A percentile compares a stretch with the other conserved stretches of the same genome.
Evolutionary conservation across 1,140 invertebrate genomes (phyloP).

Genomic region (Colletes latitarsis): DNA sequence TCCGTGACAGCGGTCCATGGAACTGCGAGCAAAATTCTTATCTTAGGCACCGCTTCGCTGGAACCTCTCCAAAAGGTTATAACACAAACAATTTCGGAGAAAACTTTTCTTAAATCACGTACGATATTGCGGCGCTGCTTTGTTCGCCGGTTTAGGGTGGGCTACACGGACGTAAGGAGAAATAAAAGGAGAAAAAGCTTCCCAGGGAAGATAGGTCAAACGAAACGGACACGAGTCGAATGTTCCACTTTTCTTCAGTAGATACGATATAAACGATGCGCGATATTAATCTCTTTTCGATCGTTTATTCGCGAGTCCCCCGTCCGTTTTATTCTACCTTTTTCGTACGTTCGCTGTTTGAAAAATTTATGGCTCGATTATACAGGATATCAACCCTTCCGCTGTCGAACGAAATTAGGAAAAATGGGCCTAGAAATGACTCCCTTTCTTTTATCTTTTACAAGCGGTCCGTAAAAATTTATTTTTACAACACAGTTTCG

Average conservation of each 20-base stretch:
- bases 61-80: slow-evolving; percentile 60
- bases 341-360: no score
- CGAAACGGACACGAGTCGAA: slow-evolving; percentile 31
- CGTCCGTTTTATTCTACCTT: no score
- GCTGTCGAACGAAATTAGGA: no score
- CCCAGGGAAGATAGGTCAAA: slow-evolving; percentile 34
- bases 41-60: slow-evolving; percentile 52
- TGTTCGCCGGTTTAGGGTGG: slow-evolving; percentile 29
- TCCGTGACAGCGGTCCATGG: slow-evolving; percentile 48
- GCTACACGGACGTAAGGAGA: neutral
- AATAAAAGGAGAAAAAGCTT: neutral
- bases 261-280: slow-evolving; percentile 41
- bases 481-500: no score
- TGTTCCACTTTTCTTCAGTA: slow-evolving; percentile 19
- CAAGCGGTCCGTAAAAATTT: no score
- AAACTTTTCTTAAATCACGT: slow-evolving; percentile 67
- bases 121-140: slow-evolving; percentile 57
- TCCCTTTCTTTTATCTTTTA: no score
- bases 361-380: no score
- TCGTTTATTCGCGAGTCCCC: neutral
- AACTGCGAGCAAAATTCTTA: slow-evolving; percentile 55
- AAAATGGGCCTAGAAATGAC: no score
- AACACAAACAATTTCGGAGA: slow-evolving; percentile 58
- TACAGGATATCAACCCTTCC: no score
- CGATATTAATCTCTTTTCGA: slow-evolving; percentile 38